These are phyloP conservation scores for Physocephala rufipes DNA, from an alignment of 2,888 invertebrate genomes.

Conservation along the genomic window DNA sequence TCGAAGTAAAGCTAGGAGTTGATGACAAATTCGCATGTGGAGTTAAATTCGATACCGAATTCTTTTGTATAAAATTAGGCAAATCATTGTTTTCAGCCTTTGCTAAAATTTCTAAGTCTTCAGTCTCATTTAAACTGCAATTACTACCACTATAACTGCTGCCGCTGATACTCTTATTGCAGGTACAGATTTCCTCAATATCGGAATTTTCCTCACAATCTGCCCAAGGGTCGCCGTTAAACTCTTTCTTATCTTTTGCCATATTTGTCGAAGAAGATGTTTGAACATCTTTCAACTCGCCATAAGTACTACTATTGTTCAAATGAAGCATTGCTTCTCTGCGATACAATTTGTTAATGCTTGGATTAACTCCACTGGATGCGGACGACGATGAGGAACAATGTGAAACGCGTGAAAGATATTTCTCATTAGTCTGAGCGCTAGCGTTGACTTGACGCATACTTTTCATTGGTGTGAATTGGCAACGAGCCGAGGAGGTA, in stretches of 20 bases:
- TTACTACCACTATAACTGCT: slow-evolving; percentile 57
- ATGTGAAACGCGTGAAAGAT: slow-evolving; percentile 45
- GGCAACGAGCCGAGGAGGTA: slow-evolving; percentile 61
- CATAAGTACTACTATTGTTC: slow-evolving; percentile 34
- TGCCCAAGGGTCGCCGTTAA: slow-evolving; percentile 59
- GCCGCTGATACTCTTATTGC: slow-evolving; percentile 55
- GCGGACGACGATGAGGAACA: slow-evolving; percentile 22
- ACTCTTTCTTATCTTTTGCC: slow-evolving; percentile 33
- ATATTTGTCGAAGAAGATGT: slow-evolving; percentile 34
- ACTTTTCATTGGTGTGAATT: slow-evolving; percentile 56
- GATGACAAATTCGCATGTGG: slow-evolving; percentile 44
- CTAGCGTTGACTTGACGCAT: slow-evolving; percentile 61
- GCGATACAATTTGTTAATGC: slow-evolving; percentile 32
- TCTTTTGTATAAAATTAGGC: slow-evolving; percentile 56
- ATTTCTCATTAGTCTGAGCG: slow-evolving; percentile 60
- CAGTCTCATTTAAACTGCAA: slow-evolving; percentile 56
- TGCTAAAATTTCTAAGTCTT: slow-evolving; percentile 51
- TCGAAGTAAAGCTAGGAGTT: slow-evolving; percentile 37
- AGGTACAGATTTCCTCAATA: slow-evolving; percentile 65
- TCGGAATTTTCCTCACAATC: slow-evolving; percentile 65
- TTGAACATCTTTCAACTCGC: slow-evolving; percentile 39
- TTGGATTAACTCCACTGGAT: slow-evolving; percentile 24
- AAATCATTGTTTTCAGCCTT: slow-evolving; percentile 55
- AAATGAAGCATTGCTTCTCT: slow-evolving; percentile 31
- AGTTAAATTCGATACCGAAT: slow-evolving; percentile 53